Conservation (phyloP, 1,140 invertebrate genomes). For the Pteromalus puparum region DNA sequence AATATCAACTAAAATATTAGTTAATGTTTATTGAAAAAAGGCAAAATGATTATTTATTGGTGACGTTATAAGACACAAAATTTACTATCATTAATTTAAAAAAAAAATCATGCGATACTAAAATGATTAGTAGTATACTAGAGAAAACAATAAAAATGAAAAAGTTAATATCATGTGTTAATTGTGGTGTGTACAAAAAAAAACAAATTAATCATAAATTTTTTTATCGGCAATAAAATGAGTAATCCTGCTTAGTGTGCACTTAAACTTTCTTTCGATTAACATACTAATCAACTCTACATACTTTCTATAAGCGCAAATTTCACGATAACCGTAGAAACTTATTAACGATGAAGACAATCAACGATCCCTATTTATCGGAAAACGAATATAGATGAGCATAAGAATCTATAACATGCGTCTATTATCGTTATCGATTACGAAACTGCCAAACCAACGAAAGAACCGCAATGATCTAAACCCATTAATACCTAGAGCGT, state of each 20-base stretch:
- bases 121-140: constrained; percentile 1
- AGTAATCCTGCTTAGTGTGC: too few relatives aligned
- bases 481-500: constrained; percentile 66
- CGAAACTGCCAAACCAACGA: neutral
- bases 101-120: constrained; percentile 18
- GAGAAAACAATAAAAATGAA: neutral
- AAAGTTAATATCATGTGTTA: too few relatives aligned
- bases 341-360: neutral
- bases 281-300: neutral
- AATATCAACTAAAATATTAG: neutral
- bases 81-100: neutral
- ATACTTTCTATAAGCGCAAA: constrained; percentile 29
- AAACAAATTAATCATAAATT: too few relatives aligned
- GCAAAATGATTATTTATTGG: neutral
- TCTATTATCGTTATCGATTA: neutral
- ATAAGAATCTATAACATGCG: neutral
- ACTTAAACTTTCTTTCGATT: too few relatives aligned
- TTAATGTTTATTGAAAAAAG: neutral
- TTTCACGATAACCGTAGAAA: constrained; percentile 15
- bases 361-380: neutral
- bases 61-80: neutral
- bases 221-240: too few relatives aligned
- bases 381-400: constrained; percentile 19
- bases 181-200: too few relatives aligned
- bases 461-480: neutral